Conservation (phyloP, 2,797 vertebrate species). For the Hybognathus amarus region DNA sequence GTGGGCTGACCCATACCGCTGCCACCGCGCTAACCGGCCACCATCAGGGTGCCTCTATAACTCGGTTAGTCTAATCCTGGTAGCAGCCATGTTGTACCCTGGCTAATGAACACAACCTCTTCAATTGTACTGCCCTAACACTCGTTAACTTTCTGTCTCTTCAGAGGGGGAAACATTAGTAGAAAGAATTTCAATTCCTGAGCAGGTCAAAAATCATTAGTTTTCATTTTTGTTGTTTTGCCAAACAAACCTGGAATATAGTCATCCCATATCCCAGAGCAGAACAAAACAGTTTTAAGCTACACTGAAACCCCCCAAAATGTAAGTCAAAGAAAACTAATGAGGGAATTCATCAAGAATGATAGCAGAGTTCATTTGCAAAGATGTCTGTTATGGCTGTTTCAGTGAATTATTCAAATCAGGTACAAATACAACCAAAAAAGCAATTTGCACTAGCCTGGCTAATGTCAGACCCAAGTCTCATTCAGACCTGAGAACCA, state of each 20-base stretch:
- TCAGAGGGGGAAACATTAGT: background rate
- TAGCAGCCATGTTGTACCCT: constrained; percentile 30
- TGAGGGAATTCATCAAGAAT: background rate
- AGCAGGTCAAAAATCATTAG: background rate
- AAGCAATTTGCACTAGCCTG: background rate
- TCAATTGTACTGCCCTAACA: constrained; percentile 28
- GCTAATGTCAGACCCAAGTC: too few relatives aligned
- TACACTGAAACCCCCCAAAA: background rate
- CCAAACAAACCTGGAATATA: background rate
- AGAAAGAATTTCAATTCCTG: background rate
- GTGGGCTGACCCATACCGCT: constrained; percentile 66
- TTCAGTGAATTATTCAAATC: constrained; percentile 6
- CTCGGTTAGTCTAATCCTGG: constrained; percentile 20
- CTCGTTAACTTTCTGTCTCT: background rate
- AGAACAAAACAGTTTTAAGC: background rate
- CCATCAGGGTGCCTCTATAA: constrained; percentile 37
- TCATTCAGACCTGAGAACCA: too few relatives aligned
- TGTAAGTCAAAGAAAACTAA: background rate
- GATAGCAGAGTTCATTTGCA: background rate
- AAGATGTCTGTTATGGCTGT: background rate
- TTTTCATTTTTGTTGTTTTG: background rate
- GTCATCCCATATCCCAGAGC: background rate
- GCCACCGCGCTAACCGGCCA: constrained; percentile 57
- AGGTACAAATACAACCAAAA: background rate
- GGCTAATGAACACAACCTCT: constrained; percentile 53